Percentiles rank a stretch among this genome's conserved stretches.
Conservation (phyloP, 2,797 vertebrate species). For the Neosilurus hyrtlii region DNA sequence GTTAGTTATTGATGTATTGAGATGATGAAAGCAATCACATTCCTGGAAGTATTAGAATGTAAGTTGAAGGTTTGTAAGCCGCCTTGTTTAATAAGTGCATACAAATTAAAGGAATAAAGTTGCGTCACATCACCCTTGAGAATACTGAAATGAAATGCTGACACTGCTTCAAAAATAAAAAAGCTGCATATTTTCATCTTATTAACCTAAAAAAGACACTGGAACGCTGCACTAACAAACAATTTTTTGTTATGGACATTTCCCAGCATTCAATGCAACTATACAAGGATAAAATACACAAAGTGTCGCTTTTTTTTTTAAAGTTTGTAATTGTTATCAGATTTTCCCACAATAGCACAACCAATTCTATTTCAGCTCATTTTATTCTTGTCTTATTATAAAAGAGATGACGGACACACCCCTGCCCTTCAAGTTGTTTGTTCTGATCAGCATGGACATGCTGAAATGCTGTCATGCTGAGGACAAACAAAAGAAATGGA, state of each 20-base stretch:
- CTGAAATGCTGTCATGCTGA: background rate
- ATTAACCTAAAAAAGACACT: no score
- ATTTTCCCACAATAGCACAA: no score
- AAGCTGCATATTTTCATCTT: no score
- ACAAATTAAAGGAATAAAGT: background rate
- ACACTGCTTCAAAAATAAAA: no score
- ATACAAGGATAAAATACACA: background rate
- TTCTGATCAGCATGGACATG: conserved; percentile 15
- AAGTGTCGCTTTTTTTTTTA: background rate
- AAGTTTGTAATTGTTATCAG: no score
- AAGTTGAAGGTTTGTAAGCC: background rate
- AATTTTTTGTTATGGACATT: no score
- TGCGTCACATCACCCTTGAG: background rate
- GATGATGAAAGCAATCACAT: background rate
- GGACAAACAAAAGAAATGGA: conserved; percentile 18
- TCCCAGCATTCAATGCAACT: no score
- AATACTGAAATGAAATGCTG: background rate
- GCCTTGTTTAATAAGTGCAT: background rate
- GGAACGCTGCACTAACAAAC: no score
- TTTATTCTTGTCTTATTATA: background rate
- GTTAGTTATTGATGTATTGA: background rate
- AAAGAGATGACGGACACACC: background rate
- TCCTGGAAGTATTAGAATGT: background rate
- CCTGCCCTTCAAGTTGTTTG: conserved; percentile 5
- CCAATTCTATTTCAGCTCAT: background rate